phyloP scores from a whole-genome alignment of 1,140 invertebrate species.

The Drosophila repleta region DNA sequence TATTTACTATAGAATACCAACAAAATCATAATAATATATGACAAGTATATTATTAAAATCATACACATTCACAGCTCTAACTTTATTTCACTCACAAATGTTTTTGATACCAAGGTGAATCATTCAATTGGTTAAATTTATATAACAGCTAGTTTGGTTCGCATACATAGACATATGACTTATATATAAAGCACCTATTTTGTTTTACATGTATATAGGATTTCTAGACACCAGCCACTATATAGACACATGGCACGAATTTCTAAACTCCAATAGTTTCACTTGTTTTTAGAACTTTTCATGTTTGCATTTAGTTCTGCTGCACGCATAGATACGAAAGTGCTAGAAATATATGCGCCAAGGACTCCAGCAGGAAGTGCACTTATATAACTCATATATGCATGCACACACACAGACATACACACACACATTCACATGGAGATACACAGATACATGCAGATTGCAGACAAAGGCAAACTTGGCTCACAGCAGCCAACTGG shows the following conservation, averaged over 20 bases:
- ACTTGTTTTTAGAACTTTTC: constrained; percentile 7
- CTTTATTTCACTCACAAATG: too few relatives aligned
- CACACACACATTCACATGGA: not conserved
- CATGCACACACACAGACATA: constrained; percentile 7
- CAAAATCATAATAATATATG: too few relatives aligned
- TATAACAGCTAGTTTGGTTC: not conserved
- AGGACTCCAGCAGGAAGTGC: constrained; percentile 38
- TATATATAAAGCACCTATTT: not conserved
- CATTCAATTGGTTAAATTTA: constrained; percentile 4
- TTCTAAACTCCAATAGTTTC: constrained; percentile 20
- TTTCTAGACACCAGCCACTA: not conserved
- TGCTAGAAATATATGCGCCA: constrained; percentile 15
- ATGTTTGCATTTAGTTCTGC: not conserved
- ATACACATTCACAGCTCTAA: too few relatives aligned
- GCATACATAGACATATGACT: not conserved
- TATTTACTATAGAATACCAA: too few relatives aligned
- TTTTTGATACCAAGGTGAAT: not conserved
- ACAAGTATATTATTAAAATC: too few relatives aligned
- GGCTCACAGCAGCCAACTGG: constrained; percentile 55
- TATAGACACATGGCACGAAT: constrained; percentile 1
- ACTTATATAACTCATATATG: constrained; percentile 25
- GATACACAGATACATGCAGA: not conserved
- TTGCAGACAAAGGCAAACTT: constrained; percentile 35
- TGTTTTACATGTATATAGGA: not conserved
- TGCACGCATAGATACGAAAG: not conserved